These are phyloP conservation scores for Globodera rostochiensis DNA, from an alignment of 1,140 invertebrate species.

Conservation along the genomic window DNA sequence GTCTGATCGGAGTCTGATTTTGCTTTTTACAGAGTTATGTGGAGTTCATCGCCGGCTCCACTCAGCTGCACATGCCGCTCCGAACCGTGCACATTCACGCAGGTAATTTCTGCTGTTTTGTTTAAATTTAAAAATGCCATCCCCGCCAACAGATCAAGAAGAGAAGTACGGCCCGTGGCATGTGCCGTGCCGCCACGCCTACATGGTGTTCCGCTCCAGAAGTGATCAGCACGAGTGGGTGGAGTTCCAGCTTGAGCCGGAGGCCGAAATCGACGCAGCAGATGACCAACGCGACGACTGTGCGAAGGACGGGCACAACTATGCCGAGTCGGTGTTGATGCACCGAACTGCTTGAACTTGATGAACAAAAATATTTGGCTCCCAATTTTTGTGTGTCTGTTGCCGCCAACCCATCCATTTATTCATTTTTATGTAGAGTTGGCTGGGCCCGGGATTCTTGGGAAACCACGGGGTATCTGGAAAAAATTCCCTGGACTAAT, in stretches of 20 bases:
- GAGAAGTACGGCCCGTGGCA: conserved; percentile 18
- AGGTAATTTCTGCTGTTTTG: background rate
- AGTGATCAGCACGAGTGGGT: background rate
- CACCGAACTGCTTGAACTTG: background rate
- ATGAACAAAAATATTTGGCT: background rate
- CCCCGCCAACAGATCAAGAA: background rate
- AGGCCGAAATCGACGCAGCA: background rate
- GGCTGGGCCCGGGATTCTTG: too few relatives aligned
- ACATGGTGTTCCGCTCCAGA: conserved; percentile 15
- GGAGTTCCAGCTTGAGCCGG: conserved; percentile 15
- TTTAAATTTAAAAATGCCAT: background rate
- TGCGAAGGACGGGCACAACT: conserved; percentile 14
- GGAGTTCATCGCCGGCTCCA: conserved; percentile 3
- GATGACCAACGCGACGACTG: conserved; percentile 10
- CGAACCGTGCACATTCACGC: background rate
- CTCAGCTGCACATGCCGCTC: background rate
- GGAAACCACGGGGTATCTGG: too few relatives aligned
- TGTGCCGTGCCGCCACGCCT: conserved; percentile 17
- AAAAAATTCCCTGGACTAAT: too few relatives aligned
- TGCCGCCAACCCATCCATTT: background rate
- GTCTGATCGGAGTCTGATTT: background rate
- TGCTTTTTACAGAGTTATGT: background rate
- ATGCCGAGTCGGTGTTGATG: conserved; percentile 11
- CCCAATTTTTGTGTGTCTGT: background rate
- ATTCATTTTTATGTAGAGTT: background rate